Evolutionary conservation across 2,113 vertebrate species (phyloP).

Genomic region (Euleptes europaea): DNA sequence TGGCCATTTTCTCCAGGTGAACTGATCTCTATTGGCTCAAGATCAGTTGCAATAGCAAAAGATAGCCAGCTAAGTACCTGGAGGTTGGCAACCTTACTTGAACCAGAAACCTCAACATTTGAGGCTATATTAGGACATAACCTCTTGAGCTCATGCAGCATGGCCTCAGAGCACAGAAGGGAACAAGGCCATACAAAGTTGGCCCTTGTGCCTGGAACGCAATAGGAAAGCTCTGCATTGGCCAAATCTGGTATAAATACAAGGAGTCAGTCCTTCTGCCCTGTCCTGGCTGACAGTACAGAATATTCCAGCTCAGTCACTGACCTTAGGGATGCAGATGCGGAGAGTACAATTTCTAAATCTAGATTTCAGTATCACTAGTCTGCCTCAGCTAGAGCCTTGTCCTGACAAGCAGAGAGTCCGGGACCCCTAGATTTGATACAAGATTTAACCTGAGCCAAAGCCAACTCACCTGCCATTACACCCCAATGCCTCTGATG

Average conservation of each 20-base stretch:
- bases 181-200: too few relatives aligned
- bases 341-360: neutral
- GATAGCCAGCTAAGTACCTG: too few relatives aligned
- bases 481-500: neutral
- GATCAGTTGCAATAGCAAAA: too few relatives aligned
- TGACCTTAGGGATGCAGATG: neutral
- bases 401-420: conserved; percentile 11
- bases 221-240: neutral
- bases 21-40: too few relatives aligned
- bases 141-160: neutral
- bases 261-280: neutral
- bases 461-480: neutral
- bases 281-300: neutral
- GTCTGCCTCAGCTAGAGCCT: neutral
- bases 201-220: neutral
- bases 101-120: neutral
- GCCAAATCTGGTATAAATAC: neutral
- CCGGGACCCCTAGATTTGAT: neutral
- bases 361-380: neutral
- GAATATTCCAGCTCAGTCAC: neutral
- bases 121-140: neutral
- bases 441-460: neutral
- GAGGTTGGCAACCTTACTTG: too few relatives aligned
- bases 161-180: too few relatives aligned
- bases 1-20: too few relatives aligned